Percentiles rank a stretch among this genome's conserved stretches.
phyloP scores from a whole-genome alignment of 2,888 invertebrate species.

The Clitarchus hookeri region DNA sequence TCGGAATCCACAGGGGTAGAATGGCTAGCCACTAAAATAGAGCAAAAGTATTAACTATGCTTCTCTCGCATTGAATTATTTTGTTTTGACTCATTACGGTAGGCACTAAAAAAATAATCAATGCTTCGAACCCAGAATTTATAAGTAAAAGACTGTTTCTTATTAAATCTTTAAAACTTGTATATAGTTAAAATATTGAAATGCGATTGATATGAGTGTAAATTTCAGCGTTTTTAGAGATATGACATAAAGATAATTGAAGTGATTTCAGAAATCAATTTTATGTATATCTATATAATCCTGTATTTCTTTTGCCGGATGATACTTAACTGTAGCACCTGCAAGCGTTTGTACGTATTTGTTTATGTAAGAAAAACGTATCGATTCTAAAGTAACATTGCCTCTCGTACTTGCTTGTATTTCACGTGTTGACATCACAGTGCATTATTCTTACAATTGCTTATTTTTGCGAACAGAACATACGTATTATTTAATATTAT shows the following conservation, averaged over 20 bases:
- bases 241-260: neutral
- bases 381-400: neutral
- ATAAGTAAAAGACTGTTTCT: slow-evolving; percentile 14
- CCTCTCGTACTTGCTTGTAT: neutral
- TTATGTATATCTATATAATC: neutral
- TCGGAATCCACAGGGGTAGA: slow-evolving; percentile 42
- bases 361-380: neutral
- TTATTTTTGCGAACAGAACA: neutral
- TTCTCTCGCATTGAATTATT: neutral
- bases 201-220: neutral
- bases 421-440: neutral
- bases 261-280: neutral
- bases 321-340: neutral
- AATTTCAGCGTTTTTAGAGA: neutral
- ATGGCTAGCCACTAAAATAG: slow-evolving; percentile 8
- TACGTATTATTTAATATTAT: neutral
- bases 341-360: neutral
- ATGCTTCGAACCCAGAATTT: slow-evolving; percentile 8
- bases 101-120: neutral
- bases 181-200: neutral
- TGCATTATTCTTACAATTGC: neutral
- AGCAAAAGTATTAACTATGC: neutral
- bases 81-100: neutral
- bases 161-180: neutral
- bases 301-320: neutral